Conservation (phyloP, 2,113 vertebrate species). For the Merops nubicus region DNA sequence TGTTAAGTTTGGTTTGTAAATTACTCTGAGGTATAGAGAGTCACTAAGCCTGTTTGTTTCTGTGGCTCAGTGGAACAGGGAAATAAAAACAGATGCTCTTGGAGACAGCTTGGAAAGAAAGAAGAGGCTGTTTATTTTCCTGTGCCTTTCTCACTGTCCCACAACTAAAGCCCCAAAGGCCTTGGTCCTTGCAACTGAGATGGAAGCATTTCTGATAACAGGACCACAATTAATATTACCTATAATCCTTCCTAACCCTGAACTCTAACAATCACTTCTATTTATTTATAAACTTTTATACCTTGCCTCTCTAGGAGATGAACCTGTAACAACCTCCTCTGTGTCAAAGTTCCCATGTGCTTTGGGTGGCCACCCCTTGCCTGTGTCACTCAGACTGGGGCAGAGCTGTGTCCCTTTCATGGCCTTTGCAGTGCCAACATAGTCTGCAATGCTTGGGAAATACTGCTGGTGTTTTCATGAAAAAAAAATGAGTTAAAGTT, state of each 20-base stretch:
- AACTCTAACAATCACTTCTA: background rate
- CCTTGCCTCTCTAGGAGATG: fast-evolving
- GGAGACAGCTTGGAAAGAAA: background rate
- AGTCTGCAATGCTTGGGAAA: background rate
- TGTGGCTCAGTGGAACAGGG: background rate
- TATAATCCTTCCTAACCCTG: background rate
- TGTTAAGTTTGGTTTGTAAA: conserved; percentile 37
- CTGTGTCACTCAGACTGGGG: background rate
- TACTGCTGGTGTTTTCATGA: background rate
- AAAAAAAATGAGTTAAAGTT: background rate
- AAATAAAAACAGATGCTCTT: conserved; percentile 6
- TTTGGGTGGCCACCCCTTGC: background rate
- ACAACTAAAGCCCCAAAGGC: background rate
- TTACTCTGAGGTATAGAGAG: background rate
- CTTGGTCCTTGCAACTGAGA: background rate
- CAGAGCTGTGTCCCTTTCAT: background rate
- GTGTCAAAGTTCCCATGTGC: background rate
- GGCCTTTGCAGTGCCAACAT: background rate
- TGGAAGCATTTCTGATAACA: background rate
- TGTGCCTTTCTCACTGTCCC: background rate
- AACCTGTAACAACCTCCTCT: background rate
- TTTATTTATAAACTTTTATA: background rate
- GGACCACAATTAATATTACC: background rate
- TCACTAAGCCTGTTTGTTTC: background rate
- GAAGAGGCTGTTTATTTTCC: background rate